Base-by-base conservation (phyloP, 2,113 vertebrate species). In the Paedocypris sp. region DNA sequence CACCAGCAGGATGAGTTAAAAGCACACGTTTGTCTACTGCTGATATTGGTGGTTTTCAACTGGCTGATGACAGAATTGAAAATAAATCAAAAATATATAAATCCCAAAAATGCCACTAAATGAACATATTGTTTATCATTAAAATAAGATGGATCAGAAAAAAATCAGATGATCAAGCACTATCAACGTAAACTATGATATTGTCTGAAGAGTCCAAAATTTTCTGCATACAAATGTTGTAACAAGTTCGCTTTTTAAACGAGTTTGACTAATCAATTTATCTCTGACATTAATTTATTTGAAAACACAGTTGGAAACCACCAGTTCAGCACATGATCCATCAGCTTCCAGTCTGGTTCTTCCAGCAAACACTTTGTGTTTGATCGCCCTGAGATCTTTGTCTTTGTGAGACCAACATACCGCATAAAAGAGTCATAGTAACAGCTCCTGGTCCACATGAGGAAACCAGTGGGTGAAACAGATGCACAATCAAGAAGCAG, bases 391-490 rank as follows among this genome's bases (percentile, higher is more conserved):
- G 71, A 33, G 13, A 2, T 59, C 42, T 72, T 49, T 51, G 57
- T 69, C 59, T 73, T 57, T 67, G 18, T 16, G 38, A 50, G 66
- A 49, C 64, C 62, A 72, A 90, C 84, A 9, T 89, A 84, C 86
- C 81, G 73, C 83, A 85, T 86, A 72, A 89, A 72, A 36, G 79
- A 65, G 74, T 85, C 85, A 80, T 82, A 89, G 85, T 85, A 84
- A 77, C 75, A 82, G 6, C 56, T 87, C 88, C 89, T 88, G 82
- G 73, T 81, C 62, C 71, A 50, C 33, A 33, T 2, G 35, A 62
- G 11, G 19, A 11, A 33, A 60, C 36, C 53, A 61, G 15, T 39
- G 25, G 48, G n/a, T 10, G 26, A 56, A 4, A 38, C 29, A 45
- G 38, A 52, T 38, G n/a, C 25, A 45, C 16, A 58, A 22, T 58